These are phyloP conservation scores for Benthosema pterotum DNA, from an alignment of 2,797 vertebrate genomes.

Conservation along the genomic window DNA sequence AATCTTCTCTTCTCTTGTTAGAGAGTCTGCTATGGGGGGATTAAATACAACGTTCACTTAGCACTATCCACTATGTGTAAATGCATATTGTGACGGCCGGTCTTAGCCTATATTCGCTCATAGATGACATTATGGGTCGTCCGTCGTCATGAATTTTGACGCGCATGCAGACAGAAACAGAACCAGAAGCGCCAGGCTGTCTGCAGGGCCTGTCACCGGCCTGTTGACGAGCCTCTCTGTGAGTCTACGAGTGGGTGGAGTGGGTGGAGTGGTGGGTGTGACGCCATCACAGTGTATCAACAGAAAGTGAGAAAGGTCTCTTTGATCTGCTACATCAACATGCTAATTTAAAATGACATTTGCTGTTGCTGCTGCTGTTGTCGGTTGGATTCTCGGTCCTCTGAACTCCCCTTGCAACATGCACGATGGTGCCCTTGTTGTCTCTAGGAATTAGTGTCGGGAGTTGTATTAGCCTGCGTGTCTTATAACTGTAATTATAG, in stretches of 20 bases:
- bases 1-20: no score
- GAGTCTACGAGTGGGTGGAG: conserved; percentile 11
- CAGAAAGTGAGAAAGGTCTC: conserved; percentile 62
- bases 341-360: conserved; percentile 49
- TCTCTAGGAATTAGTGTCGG: not conserved
- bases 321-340: conserved; percentile 73
- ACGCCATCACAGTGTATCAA: conserved; percentile 32
- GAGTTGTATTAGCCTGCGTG: no score
- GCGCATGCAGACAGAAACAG: conserved; percentile 7
- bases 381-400: not conserved
- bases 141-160: not conserved
- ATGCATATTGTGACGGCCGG: no score
- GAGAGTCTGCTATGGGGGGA: not conserved
- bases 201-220: conserved; percentile 26
- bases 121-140: conserved; percentile 1
- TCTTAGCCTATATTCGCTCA: conserved; percentile 2
- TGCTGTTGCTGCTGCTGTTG: conserved; percentile 42
- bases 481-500: no score
- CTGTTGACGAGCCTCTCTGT: conserved; percentile 39
- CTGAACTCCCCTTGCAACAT: not conserved
- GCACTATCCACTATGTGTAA: no score
- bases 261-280: no score
- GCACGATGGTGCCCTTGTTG: not conserved
- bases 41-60: no score
- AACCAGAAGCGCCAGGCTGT: conserved; percentile 41